phyloP scores from a whole-genome alignment of 2,797 vertebrate genomes.

The Falco columbarius region DNA sequence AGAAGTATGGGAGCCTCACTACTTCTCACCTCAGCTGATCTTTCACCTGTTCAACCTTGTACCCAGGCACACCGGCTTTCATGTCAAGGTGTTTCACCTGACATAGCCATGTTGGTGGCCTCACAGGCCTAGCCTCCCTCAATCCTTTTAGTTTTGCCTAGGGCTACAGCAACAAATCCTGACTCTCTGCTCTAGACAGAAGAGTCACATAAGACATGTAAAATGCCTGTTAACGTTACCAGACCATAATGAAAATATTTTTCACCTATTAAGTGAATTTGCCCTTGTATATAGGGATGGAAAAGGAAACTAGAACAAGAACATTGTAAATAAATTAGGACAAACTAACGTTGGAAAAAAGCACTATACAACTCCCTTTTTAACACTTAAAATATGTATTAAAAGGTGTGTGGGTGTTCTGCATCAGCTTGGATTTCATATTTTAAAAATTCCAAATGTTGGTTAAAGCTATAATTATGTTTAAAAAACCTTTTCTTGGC shows the following conservation, averaged over 20 bases:
- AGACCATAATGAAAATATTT: neutral
- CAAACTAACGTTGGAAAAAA: neutral
- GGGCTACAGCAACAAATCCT: neutral
- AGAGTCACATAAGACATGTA: neutral
- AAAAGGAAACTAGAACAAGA: neutral
- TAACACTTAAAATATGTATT: neutral
- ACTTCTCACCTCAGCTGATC: accelerated
- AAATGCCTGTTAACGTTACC: neutral
- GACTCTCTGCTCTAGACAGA: neutral
- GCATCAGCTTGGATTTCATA: neutral
- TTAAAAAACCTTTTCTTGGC: neutral
- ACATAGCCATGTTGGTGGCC: accelerated
- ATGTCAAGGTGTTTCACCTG: accelerated
- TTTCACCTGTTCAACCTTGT: neutral
- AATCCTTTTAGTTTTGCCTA: neutral
- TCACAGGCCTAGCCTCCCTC: neutral
- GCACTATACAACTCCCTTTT: neutral
- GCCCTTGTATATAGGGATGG: accelerated
- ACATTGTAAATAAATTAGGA: neutral
- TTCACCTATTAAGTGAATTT: neutral
- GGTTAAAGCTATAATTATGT: neutral
- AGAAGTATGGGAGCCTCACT: neutral
- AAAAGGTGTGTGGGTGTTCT: neutral
- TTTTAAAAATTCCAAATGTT: neutral
- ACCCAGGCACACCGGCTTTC: neutral